Conservation (phyloP, 2,888 invertebrate species). For the Empis stercorea region DNA sequence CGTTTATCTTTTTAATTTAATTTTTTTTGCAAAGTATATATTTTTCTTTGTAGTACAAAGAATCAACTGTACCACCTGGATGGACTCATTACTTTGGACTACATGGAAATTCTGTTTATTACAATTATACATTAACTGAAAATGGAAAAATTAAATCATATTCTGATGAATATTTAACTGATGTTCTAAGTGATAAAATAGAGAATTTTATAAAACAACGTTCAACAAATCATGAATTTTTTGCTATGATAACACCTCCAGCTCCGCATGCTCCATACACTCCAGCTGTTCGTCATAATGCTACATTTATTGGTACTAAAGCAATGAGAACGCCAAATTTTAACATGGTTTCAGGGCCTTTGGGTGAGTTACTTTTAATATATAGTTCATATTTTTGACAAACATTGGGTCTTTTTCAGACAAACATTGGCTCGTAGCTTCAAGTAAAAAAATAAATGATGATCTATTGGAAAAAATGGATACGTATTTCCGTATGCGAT, state of each 20-base stretch:
- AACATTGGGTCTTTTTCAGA: slow-evolving; percentile 46
- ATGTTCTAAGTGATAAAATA: slow-evolving; percentile 48
- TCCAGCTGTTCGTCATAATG: slow-evolving; percentile 59
- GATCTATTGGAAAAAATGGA: slow-evolving; percentile 49
- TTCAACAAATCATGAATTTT: slow-evolving; percentile 39
- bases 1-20: neutral
- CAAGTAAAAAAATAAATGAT: slow-evolving; percentile 48
- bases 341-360: slow-evolving; percentile 37
- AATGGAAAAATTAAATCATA: slow-evolving; percentile 59
- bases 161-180: slow-evolving; percentile 65
- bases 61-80: slow-evolving; percentile 59
- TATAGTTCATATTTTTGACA: slow-evolving; percentile 4
- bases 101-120: slow-evolving; percentile 86
- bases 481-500: slow-evolving; percentile 55
- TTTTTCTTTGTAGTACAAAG: slow-evolving; percentile 17
- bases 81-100: slow-evolving; percentile 82
- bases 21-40: neutral
- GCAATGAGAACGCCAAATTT: slow-evolving; percentile 57
- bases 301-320: slow-evolving; percentile 44
- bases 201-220: slow-evolving; percentile 17
- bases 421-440: slow-evolving; percentile 72
- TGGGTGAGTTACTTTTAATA: slow-evolving; percentile 14
- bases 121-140: slow-evolving; percentile 73
- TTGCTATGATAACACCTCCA: slow-evolving; percentile 78
- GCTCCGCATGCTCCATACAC: slow-evolving; percentile 80